phyloP scores from a whole-genome alignment of 2,797 vertebrate species.

The Sandelia bainsii region DNA sequence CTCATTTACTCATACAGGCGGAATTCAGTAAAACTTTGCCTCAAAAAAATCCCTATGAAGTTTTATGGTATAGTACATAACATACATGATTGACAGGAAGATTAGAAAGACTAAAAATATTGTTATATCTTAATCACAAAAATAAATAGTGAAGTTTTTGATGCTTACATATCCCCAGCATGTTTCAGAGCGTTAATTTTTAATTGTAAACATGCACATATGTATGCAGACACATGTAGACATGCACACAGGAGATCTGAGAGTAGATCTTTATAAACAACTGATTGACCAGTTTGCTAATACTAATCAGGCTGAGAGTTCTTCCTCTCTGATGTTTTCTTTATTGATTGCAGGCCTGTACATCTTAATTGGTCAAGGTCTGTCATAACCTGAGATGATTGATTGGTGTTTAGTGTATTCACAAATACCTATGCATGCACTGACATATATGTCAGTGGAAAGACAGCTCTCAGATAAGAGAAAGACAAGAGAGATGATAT shows the following conservation, averaged over 20 bases:
- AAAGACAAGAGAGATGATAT: slow-evolving; percentile 2
- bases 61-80: slow-evolving; percentile 36
- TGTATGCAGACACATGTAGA: slow-evolving; percentile 23
- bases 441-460: slow-evolving; percentile 1
- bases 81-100: slow-evolving; percentile 35
- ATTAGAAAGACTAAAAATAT: slow-evolving; percentile 45
- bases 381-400: slow-evolving; percentile 49
- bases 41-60: slow-evolving; percentile 68
- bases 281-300: slow-evolving; percentile 67
- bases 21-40: slow-evolving; percentile 69
- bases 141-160: slow-evolving; percentile 41
- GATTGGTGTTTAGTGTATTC: slow-evolving; percentile 47
- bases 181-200: slow-evolving; percentile 36
- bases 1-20: slow-evolving; percentile 63
- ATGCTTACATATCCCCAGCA: slow-evolving; percentile 24
- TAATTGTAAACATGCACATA: slow-evolving; percentile 19
- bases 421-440: slow-evolving; percentile 17
- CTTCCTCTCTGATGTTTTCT: slow-evolving; percentile 74
- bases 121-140: slow-evolving; percentile 38
- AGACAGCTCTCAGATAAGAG: slow-evolving; percentile 1
- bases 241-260: slow-evolving; percentile 43
- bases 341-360: slow-evolving; percentile 68
- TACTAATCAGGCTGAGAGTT: slow-evolving; percentile 74
- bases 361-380: slow-evolving; percentile 66
- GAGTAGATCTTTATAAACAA: slow-evolving; percentile 48